A percentile compares a stretch with the other conserved stretches of the same genome.
These are phyloP conservation scores for Elephas maximus DNA, from an alignment of 2,113 vertebrate species.

Conservation along the genomic window DNA sequence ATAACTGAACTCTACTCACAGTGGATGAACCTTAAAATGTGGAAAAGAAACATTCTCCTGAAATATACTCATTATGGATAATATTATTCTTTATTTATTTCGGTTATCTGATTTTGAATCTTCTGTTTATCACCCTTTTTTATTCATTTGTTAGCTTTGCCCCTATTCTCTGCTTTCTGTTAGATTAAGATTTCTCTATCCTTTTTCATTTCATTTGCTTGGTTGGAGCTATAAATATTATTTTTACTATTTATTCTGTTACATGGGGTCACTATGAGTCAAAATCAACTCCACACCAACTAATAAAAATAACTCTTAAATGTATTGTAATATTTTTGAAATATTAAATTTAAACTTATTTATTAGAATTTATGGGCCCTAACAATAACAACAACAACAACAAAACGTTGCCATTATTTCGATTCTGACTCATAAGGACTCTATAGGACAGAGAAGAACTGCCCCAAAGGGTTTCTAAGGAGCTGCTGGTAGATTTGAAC, in stretches of 20 bases:
- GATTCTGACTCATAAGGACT: no score
- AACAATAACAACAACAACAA: no score
- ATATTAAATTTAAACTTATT: background rate
- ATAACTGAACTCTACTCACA: background rate
- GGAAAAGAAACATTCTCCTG: background rate
- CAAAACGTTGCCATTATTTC: no score
- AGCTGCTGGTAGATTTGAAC: no score
- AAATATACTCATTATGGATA: background rate
- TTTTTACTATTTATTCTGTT: background rate
- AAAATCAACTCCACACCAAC: no score
- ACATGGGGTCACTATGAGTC: no score
- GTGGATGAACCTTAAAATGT: background rate
- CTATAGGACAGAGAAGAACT: no score
- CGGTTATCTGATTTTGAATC: background rate
- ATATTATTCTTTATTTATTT: background rate
- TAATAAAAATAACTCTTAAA: background rate
- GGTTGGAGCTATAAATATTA: background rate
- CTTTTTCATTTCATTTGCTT: background rate
- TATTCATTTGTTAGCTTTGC: background rate
- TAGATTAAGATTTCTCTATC: background rate
- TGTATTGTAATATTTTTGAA: background rate
- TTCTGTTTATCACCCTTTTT: background rate
- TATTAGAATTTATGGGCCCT: no score
- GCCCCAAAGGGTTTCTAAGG: no score
- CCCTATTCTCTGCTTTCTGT: background rate